These are phyloP conservation scores for Orthosia incerta DNA, from an alignment of 2,888 invertebrate species.

Conservation along the genomic window DNA sequence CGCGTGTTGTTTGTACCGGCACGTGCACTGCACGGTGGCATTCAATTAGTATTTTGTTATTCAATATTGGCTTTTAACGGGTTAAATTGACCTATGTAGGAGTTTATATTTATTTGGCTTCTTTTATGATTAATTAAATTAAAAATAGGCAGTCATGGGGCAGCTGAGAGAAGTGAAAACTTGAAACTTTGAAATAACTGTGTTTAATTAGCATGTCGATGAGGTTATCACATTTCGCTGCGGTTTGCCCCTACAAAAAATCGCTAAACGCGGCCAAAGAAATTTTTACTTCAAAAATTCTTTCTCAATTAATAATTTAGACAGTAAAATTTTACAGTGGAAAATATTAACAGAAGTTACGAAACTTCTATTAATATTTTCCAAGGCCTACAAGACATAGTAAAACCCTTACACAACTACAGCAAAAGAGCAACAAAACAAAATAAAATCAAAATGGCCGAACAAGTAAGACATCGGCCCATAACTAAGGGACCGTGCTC, in stretches of 20 bases:
- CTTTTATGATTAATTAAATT: background rate
- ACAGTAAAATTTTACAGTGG: too few relatives aligned
- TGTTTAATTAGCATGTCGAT: too few relatives aligned
- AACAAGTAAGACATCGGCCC: constrained; percentile 76
- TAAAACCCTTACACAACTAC: constrained; percentile 37
- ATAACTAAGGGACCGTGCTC: constrained; percentile 76
- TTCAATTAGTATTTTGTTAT: constrained; percentile 55
- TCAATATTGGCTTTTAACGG: constrained; percentile 46
- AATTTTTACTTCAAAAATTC: too few relatives aligned
- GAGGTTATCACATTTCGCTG: too few relatives aligned
- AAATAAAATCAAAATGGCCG: constrained; percentile 75
- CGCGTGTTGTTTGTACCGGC: constrained; percentile 46
- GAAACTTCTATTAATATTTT: background rate
- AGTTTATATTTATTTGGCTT: constrained; percentile 8
- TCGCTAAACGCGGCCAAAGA: too few relatives aligned
- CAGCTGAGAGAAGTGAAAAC: too few relatives aligned
- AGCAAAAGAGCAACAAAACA: constrained; percentile 67
- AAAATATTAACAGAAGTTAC: too few relatives aligned
- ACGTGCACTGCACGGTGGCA: constrained; percentile 40
- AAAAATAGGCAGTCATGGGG: too few relatives aligned
- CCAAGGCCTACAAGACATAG: constrained; percentile 30
- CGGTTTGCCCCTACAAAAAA: too few relatives aligned
- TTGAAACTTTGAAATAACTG: too few relatives aligned
- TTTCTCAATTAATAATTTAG: too few relatives aligned
- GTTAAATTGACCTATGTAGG: constrained; percentile 22